Evolutionary conservation across 1,140 invertebrate genomes (phyloP).

Genomic region (roundworm (Caenorhabditis elegans)): DNA sequence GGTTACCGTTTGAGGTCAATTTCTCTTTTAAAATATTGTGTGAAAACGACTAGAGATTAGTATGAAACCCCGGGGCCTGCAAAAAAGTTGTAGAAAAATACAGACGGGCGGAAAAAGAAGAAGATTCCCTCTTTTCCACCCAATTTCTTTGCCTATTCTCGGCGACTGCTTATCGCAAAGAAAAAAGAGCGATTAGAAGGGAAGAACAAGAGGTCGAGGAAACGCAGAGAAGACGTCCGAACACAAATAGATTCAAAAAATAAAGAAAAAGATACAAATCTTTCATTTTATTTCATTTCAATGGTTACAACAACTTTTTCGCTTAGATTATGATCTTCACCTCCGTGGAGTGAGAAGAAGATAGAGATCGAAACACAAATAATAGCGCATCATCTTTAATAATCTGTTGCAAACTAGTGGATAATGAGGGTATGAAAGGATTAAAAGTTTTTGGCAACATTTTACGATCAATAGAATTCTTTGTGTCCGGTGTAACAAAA

Average conservation of each 20-base stretch:
- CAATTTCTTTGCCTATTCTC: neutral
- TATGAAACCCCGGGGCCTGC: neutral
- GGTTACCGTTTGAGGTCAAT: constrained; percentile 2
- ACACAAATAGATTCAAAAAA: neutral
- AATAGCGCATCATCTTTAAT: too few species aligned
- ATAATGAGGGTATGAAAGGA: neutral
- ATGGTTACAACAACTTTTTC: too few species aligned
- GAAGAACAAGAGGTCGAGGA: neutral
- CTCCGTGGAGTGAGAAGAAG: neutral
- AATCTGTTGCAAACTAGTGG: neutral
- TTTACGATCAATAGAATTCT: too few species aligned
- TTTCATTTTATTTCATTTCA: neutral
- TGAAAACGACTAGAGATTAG: too few species aligned
- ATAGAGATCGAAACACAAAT: neutral
- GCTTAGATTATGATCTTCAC: too few species aligned
- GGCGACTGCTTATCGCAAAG: neutral
- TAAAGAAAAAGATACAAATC: constrained; percentile 28
- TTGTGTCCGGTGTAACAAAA: neutral
- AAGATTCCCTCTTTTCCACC: neutral
- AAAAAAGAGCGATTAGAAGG: neutral
- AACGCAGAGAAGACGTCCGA: neutral
- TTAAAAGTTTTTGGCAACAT: constrained; percentile 13
- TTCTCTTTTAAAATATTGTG: too few species aligned
- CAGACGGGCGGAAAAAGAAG: neutral
- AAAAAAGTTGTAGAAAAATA: constrained; percentile 6